These are phyloP conservation scores for Drosophila jambulina DNA, from an alignment of 1,140 invertebrate species.

Conservation along the genomic window DNA sequence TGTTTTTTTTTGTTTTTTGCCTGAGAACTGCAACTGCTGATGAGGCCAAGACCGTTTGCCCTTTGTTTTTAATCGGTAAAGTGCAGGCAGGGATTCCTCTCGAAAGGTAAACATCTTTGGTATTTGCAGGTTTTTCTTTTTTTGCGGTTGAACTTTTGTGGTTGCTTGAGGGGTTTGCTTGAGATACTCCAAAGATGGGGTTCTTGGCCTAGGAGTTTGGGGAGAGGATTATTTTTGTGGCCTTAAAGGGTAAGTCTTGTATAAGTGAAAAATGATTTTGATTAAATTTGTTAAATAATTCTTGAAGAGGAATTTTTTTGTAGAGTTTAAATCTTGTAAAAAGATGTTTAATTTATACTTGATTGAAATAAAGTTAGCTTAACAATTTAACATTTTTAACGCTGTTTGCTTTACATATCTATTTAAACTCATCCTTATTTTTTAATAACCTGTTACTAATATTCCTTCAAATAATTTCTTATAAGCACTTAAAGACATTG, in stretches of 20 bases:
- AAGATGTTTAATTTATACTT: background rate
- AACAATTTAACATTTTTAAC: background rate
- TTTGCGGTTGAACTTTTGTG: conserved; percentile 53
- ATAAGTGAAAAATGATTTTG: background rate
- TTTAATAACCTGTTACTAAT: background rate
- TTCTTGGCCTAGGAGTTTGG: background rate
- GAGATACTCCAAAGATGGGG: too few relatives aligned
- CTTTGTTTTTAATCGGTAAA: conserved; percentile 76
- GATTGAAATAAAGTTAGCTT: background rate
- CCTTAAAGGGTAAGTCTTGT: too few relatives aligned
- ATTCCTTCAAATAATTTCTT: background rate
- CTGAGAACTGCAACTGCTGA: conserved; percentile 26
- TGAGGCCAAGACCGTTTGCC: conserved; percentile 41
- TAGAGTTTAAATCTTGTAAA: background rate
- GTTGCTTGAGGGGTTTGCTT: conserved; percentile 4
- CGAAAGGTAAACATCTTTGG: conserved; percentile 42
- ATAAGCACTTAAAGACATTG: background rate
- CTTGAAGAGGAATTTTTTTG: background rate
- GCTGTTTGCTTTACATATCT: background rate
- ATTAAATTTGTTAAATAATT: background rate
- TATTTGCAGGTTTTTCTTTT: conserved; percentile 20
- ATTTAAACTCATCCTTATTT: background rate
- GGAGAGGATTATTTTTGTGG: conserved; percentile 5
- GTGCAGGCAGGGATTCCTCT: conserved; percentile 55
- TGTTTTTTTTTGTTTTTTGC: too few relatives aligned